Evolutionary conservation across 2,888 invertebrate species (phyloP), one percentile per base, ranked within the genome.

Genomic region (Rhorus exstirpatorius): DNA sequence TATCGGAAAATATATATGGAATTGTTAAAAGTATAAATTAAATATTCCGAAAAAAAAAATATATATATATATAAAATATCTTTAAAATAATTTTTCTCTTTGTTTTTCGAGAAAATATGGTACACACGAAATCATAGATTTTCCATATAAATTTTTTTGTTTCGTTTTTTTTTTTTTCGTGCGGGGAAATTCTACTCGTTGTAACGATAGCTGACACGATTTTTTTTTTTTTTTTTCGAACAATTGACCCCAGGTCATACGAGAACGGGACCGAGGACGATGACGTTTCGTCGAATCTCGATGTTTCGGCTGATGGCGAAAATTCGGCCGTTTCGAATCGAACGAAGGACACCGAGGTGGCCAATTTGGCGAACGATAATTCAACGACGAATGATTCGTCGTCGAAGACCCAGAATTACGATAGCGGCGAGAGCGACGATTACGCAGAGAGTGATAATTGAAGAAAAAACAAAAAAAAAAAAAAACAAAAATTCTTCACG

Each of bases 251-350:
- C 86, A 92, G 92, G 85, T 83, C 88, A 26, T 90, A 90, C 82
- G 90, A 91, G 82, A 88, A 89, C 67, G 87, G 87, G 19, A 67
- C 86, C 63, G 96, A 96, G 83, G 96, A 96, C 83, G 96, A 96
- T 91, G 94, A 95, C 85, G 94, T 96, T 83, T 96, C 96, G 81
- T 95, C 95, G 85, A 96, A 96, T 91, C 89, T 96, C 88, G 95
- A 96, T 90, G 94, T 95, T 81, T 94, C 95, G 85, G 88, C 88
- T 17, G 85, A 87, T 24, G 88, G 17, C 46, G 83, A 79, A 35
- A 58, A 60, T 78, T n/a, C 71, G n/a, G 35, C 31, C 21, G 80
- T 77, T 70, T 68, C 72, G n/a, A 53, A 58, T 26, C 38, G 67
- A 35, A 63, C 70, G 31, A 65, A 67, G 17, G 79, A 83, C 2